Evolutionary conservation across 1,140 invertebrate genomes (phyloP).

Genomic region (Laupala kohalensis): DNA sequence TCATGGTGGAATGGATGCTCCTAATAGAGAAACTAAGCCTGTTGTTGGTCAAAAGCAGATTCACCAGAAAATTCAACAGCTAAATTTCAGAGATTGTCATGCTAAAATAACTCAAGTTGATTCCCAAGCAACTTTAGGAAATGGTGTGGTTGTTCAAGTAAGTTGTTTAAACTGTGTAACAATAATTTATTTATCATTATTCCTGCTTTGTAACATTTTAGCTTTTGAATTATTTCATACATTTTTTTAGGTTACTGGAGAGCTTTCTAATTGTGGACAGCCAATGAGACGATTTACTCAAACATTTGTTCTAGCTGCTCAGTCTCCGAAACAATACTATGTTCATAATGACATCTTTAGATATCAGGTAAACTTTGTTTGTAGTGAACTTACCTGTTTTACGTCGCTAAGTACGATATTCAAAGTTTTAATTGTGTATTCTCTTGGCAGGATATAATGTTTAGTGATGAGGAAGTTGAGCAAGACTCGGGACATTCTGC

Average conservation of each 20-base stretch:
- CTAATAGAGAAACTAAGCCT: constrained; percentile 66
- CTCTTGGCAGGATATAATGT: constrained; percentile 49
- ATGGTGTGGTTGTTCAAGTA: constrained; percentile 89
- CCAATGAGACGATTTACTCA: constrained; percentile 95
- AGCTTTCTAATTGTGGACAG: constrained; percentile 88
- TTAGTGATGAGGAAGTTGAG: constrained; percentile 59
- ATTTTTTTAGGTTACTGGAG: constrained; percentile 66
- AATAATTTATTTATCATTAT: no score
- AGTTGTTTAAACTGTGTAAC: not conserved
- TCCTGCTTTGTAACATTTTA: not conserved
- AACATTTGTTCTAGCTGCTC: constrained; percentile 89
- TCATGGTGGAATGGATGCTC: constrained; percentile 75
- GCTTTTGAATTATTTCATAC: not conserved
- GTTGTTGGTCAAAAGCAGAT: constrained; percentile 89
- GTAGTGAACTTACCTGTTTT: no score
- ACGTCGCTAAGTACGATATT: not conserved
- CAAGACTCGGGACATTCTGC: constrained; percentile 48
- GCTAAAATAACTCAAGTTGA: constrained; percentile 87
- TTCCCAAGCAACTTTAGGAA: constrained; percentile 73
- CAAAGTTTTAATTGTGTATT: not conserved
- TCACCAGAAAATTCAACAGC: constrained; percentile 85
- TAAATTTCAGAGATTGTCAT: constrained; percentile 93
- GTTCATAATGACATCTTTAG: constrained; percentile 98
- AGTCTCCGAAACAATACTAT: constrained; percentile 93
- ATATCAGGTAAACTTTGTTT: constrained; percentile 62